phyloP scores from a whole-genome alignment of 2,113 vertebrate species.

The Triplophysa dalaica region DNA sequence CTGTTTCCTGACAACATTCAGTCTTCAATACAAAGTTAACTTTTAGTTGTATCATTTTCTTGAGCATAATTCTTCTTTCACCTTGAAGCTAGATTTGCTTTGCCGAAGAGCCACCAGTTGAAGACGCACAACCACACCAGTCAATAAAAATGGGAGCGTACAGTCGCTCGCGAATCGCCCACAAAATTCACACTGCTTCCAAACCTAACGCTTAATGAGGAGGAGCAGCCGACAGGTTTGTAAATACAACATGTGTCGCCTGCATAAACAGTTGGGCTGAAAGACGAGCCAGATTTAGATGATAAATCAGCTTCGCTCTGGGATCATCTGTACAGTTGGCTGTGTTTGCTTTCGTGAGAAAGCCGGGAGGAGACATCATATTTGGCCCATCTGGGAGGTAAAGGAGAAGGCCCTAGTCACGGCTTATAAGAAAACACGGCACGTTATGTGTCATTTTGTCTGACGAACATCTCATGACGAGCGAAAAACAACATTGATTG shows the following conservation, averaged over 20 bases:
- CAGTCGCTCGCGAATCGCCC: neutral
- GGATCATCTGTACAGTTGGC: slow-evolving; percentile 51
- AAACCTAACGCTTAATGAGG: slow-evolving; percentile 37
- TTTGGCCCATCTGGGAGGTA: slow-evolving; percentile 35
- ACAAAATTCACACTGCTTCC: slow-evolving; percentile 21
- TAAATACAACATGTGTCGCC: slow-evolving; percentile 45
- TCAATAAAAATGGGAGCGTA: neutral
- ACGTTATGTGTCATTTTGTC: slow-evolving; percentile 18
- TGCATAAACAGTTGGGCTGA: slow-evolving; percentile 45
- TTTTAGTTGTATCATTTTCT: neutral
- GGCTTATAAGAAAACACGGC: neutral
- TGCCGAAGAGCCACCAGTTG: neutral
- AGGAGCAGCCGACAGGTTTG: slow-evolving; percentile 42
- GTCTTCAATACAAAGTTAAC: neutral
- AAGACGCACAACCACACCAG: neutral
- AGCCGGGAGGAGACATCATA: slow-evolving; percentile 3
- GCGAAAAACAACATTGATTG: slow-evolving; percentile 18
- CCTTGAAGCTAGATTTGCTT: neutral
- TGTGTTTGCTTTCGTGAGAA: slow-evolving; percentile 17
- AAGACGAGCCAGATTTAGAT: slow-evolving; percentile 44
- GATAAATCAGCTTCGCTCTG: slow-evolving; percentile 47
- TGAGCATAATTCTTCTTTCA: neutral
- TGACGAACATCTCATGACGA: neutral
- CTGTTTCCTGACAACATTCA: neutral
- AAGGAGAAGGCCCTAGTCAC: slow-evolving; percentile 4